phyloP scores from a whole-genome alignment of 92 coral and sea anemone genomes.

The Paramuricea clavata region DNA sequence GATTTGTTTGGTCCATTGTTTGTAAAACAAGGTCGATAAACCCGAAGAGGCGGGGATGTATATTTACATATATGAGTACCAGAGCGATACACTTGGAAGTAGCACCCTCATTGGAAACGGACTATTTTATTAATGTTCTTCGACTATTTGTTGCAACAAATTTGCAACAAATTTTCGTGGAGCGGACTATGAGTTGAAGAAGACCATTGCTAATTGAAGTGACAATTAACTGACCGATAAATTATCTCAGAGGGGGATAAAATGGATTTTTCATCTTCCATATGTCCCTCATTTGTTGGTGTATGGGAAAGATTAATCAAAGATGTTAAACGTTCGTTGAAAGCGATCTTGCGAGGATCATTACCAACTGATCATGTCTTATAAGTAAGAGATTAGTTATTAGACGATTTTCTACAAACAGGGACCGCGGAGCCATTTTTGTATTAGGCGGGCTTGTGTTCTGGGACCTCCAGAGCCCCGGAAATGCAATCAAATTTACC shows the following conservation, averaged over 20 bases:
- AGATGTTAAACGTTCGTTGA: conserved; percentile 39
- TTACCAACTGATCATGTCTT: conserved; percentile 52
- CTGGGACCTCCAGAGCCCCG: no score
- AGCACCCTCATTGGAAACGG: conserved; percentile 10
- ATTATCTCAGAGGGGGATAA: conserved; percentile 44
- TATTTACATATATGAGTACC: conserved; percentile 8
- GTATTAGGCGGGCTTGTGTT: no score
- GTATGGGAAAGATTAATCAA: conserved; percentile 72
- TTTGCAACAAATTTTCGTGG: conserved; percentile 29
- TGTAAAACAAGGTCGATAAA: conserved; percentile 53
- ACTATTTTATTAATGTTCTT: neutral
- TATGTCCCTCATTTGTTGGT: conserved; percentile 68
- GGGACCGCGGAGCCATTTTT: no score
- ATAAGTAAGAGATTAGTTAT: no score
- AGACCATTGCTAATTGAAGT: neutral
- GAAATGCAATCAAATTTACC: no score
- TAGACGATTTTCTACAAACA: no score
- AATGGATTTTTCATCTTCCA: conserved; percentile 72
- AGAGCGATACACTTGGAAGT: conserved; percentile 34
- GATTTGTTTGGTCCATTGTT: conserved; percentile 54
- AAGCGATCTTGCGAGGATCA: conserved; percentile 29
- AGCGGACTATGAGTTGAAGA: neutral
- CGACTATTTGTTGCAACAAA: neutral
- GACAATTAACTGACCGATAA: conserved; percentile 41
- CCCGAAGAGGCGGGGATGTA: neutral